Base-by-base conservation (phyloP, 2,888 invertebrate species). In the Lasius fuliginosus region DNA sequence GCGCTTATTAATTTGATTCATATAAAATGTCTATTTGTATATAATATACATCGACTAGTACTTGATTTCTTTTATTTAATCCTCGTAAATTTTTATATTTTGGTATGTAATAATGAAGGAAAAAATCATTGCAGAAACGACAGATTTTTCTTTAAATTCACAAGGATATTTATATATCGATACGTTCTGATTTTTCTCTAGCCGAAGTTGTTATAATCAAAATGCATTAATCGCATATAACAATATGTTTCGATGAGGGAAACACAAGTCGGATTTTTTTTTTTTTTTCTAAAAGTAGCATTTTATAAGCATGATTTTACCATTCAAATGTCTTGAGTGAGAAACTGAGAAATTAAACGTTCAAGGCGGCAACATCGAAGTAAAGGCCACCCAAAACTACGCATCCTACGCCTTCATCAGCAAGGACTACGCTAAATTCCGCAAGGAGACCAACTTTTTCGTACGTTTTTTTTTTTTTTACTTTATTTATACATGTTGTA, bases 351-450 rank as follows among this genome's bases (percentile, higher is more conserved):
- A 87, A 89, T 90, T 89, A 85, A 89, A 90, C 85, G 74, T 92
- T 91, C 83, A 89, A 96, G 96, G 96, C 94, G 96, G 96, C 83
- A 95, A 95, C 62, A 95, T 96, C 87, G 95, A 96, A 92, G 95
- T 96, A n/a, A 95, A 95, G 89, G 95, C 96, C 64, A 93, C 95
- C 85, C 95, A 95, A 69, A 95, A 95, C 90, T 96, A 95, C 89
- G 96, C 95, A 30, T 94, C 95, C 30, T 95, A 95, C 88, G 96
- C 96, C 27, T 95, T 95, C 62, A 95, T 96, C 74, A 96, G 96
- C 90, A 95, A 95, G 92, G 95, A 96, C 86, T 96, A 96, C 88
- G 95, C 96, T 8, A 96, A 96, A 90, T 93, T 96, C 73, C 95
- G 95, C 30, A 96, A 95, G 91, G 95, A 96, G 92, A 94, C 94